Base-by-base conservation (phyloP, 1,140 invertebrate genomes). In the Nebria ingens region DNA sequence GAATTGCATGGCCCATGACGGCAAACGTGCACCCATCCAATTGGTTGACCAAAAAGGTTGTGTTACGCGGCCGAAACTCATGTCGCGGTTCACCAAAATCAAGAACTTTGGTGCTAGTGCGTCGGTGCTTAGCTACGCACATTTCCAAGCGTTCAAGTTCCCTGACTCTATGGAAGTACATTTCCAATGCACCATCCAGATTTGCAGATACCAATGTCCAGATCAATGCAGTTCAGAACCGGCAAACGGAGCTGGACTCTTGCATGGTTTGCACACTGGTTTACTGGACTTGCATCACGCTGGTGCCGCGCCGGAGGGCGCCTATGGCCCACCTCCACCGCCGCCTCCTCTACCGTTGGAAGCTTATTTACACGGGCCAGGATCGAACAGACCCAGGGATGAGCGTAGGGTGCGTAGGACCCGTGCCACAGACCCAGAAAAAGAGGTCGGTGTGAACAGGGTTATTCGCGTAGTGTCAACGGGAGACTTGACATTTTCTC, bases 121-220 rank as follows among this genome's bases (percentile, higher is more conserved):
- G 2, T 92, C 89, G 1, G 91, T 94, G 1, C 73, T 94, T 2
- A 93, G 90, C 0, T 95, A 93, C 62, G 91, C 92, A 0, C 90
- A 94, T 68, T 94, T 95, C 80, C 89, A 91, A 74, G 92, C 92
- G 0, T 96, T 95, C 73, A 95, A 95, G 68, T 95, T 96, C 75
- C 93, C 93, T 0, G 93, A 95, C 66, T 93, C 89, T 0, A 95
- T 95, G 91, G 91, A 95, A 69, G 91, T 96, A 0, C 92, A 95
- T 67, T 95, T 96, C 78, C 91, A 95, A 69, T 95, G 92, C 72
- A 93, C 91, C 13, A 95, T 95, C 59, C 92, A 96, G 68, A 93
- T 95, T 61, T 95, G 92, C 64, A 80, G 91, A 56, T 91, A 92
- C 66, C 88, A 92, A 64, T 94, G 91, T 65, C 91, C 92, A 0